Evolutionary conservation across 2,113 vertebrate genomes (phyloP), one percentile per base, ranked within the genome.

Genomic region (Mustela lutreola): DNA sequence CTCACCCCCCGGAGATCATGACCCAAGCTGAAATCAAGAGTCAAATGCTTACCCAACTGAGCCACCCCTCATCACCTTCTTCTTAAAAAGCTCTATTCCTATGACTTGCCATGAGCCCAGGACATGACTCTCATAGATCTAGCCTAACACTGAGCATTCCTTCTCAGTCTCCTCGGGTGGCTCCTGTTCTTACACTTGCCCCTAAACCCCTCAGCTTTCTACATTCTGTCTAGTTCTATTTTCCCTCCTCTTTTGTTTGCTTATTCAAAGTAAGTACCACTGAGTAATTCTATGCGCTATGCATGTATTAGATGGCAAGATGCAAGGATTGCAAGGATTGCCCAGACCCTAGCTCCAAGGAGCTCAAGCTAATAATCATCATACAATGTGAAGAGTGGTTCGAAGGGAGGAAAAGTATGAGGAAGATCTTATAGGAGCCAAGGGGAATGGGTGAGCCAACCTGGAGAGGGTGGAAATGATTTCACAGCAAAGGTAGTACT

Each of bases 181-280:
- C 60, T 91, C 45, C 73, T 67, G 6, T 45, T 73, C 58, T 70
- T 88, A 67, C 28, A 18, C 58, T 53, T 12, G 24, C 53, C 33
- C 39, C 67, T 19, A 31, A 31, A 67, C 36, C 88, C 81, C 63
- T 75, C 7, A n/a, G 58, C 89, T 93, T 91, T 91, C 45, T n/a
- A 73, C 36, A 53, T 58, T 21, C 58, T 58, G 58, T n/a, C 12
- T 39, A 75, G 21, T 70, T 78, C 71, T 84, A 7, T 86, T 58
- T 93, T 96, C 45, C 12, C n/a, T 48, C 36, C 36, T 93, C 65
- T 88, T 78, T 78, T 48, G 28, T 81, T 89, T 63, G 11, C 58
- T 91, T 91, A 63, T 79, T 90, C 91, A 95, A 65, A 97, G 63
- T 76, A 88, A 95, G 71, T 78, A 21, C 53, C 78, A n/a, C 36